These are phyloP conservation scores for Cettia cetti DNA, from an alignment of 2,113 vertebrate genomes.

Conservation along the genomic window DNA sequence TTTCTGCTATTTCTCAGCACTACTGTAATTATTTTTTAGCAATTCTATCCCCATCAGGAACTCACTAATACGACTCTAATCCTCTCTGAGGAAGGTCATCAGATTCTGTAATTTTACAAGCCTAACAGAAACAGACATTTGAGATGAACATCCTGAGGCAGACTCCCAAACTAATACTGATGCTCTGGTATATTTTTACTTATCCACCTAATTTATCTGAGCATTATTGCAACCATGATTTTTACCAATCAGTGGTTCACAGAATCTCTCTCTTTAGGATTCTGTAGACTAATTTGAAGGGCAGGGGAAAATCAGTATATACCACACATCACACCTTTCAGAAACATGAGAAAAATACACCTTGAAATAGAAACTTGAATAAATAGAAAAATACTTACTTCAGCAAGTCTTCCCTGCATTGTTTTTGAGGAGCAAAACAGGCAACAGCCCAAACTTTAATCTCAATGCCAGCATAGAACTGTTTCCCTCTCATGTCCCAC, in stretches of 20 bases:
- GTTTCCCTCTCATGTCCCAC: constrained; percentile 99
- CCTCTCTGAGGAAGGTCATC: background rate
- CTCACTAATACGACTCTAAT: background rate
- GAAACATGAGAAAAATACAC: background rate
- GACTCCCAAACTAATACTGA: background rate
- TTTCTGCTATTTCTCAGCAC: background rate
- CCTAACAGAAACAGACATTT: background rate
- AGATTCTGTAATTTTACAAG: background rate
- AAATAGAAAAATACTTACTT: constrained; percentile 85
- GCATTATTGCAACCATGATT: background rate
- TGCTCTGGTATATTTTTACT: background rate
- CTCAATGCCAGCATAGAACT: constrained; percentile 98
- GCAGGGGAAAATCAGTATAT: background rate
- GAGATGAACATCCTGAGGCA: background rate
- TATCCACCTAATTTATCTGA: background rate
- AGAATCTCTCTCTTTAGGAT: background rate
- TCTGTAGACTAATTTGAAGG: background rate
- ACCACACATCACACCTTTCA: background rate
- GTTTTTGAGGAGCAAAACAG: constrained; percentile 98
- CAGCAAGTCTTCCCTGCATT: constrained; percentile 95
- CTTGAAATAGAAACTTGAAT: background rate
- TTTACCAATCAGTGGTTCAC: background rate
- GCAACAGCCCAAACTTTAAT: constrained; percentile 99
- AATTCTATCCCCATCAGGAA: background rate
- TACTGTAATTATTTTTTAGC: background rate